Evolutionary conservation across 2,888 invertebrate species (phyloP).

Genomic region (Tinea trinotella): DNA sequence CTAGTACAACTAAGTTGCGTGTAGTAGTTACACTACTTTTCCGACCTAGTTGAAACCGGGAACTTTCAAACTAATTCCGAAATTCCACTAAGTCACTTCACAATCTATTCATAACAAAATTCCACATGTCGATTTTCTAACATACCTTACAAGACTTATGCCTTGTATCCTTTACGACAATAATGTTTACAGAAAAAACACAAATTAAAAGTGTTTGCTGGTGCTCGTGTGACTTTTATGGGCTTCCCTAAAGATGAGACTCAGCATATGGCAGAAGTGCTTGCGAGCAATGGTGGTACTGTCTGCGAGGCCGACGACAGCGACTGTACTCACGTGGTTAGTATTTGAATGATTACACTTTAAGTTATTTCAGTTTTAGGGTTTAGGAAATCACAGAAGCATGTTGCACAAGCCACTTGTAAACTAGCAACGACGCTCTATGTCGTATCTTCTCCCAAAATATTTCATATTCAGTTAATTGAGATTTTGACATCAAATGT

Average conservation of each 20-base stretch:
- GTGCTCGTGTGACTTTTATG: slow-evolving; percentile 88
- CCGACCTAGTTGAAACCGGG: too few species aligned
- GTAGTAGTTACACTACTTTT: too few species aligned
- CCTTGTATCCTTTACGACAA: too few species aligned
- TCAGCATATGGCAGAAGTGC: slow-evolving; percentile 92
- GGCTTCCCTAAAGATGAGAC: slow-evolving; percentile 93
- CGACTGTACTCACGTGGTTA: slow-evolving; percentile 93
- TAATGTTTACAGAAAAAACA: slow-evolving; percentile 75
- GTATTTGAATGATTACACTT: slow-evolving; percentile 37
- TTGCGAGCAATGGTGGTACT: slow-evolving; percentile 88
- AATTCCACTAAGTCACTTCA: too few species aligned
- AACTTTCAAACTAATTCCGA: too few species aligned
- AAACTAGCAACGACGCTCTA: neutral
- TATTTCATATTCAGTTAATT: neutral
- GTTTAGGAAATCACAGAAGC: neutral
- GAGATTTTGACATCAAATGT: neutral
- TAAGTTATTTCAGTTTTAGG: neutral
- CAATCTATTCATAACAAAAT: too few species aligned
- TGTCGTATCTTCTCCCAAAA: neutral
- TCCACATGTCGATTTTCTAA: too few species aligned
- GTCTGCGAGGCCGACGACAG: slow-evolving; percentile 84
- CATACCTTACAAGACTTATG: too few species aligned
- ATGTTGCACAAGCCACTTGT: neutral
- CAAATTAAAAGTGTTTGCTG: slow-evolving; percentile 90
- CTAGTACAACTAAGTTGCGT: too few species aligned